Percentiles rank a stretch among this genome's conserved stretches.
These are phyloP conservation scores for Trissolcus basalis DNA, from an alignment of 1,140 invertebrate genomes.

Conservation along the genomic window DNA sequence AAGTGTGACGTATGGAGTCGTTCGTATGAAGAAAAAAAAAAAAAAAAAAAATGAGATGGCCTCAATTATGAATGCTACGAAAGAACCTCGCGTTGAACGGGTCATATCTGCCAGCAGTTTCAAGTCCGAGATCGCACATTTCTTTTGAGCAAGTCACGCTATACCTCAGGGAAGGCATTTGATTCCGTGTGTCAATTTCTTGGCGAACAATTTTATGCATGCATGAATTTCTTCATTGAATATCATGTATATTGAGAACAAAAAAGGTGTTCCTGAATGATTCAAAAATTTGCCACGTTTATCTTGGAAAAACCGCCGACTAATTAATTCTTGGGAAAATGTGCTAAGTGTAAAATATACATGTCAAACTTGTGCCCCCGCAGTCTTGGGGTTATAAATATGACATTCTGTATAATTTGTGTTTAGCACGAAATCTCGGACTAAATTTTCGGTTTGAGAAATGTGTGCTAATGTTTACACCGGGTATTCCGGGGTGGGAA, in stretches of 20 bases:
- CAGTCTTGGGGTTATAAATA: no score
- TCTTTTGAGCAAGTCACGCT: conserved; percentile 3
- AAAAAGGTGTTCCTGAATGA: no score
- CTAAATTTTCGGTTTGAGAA: no score
- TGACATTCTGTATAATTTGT: no score
- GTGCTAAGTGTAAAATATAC: no score
- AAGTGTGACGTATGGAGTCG: conserved; percentile 32
- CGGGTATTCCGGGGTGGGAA: no score
- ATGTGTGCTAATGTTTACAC: no score
- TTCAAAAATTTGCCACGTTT: no score
- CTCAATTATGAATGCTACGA: conserved; percentile 48
- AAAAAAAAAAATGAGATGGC: conserved; percentile 28
- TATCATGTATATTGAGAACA: conserved; percentile 11
- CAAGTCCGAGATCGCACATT: conserved; percentile 13
- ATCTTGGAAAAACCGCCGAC: no score
- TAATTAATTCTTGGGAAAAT: no score
- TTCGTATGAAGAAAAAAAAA: conserved; percentile 32
- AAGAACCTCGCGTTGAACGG: conserved; percentile 15
- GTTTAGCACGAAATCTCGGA: no score
- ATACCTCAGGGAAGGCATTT: conserved; percentile 9
- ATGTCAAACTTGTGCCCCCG: no score
- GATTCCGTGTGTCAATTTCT: conserved; percentile 39
- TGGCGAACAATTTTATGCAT: conserved; percentile 10
- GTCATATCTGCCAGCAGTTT: conserved; percentile 19
- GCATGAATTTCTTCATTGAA: conserved; percentile 25